A percentile compares a stretch with the other conserved stretches of the same genome.
Conservation (phyloP, 2,797 vertebrate genomes). For the Mus caroli region DNA sequence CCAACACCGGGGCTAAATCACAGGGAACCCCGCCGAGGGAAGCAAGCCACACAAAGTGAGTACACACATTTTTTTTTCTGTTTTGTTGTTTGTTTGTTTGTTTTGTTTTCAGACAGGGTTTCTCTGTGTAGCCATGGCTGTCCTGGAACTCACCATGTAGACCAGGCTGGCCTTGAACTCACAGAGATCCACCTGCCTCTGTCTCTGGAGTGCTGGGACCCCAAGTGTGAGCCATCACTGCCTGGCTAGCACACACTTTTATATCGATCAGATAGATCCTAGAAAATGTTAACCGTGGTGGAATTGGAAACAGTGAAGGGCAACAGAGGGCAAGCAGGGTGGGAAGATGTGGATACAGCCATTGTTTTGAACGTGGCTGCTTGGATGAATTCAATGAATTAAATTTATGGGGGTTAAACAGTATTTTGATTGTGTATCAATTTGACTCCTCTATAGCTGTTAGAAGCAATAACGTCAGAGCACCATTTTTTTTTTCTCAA, state of each 20-base stretch:
- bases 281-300: background rate
- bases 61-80: background rate
- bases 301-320: background rate
- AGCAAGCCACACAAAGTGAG: constrained; percentile 1
- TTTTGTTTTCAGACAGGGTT: background rate
- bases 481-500: constrained; percentile 49
- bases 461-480: constrained; percentile 28
- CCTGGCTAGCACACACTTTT: background rate
- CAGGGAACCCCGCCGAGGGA: background rate
- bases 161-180: background rate
- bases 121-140: background rate
- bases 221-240: too few species aligned
- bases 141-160: background rate
- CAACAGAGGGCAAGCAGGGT: background rate
- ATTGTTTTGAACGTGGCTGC: background rate
- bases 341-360: background rate
- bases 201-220: background rate
- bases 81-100: background rate
- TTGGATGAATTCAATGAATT: background rate
- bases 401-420: background rate
- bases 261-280: background rate
- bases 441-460: background rate
- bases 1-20: background rate
- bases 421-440: background rate
- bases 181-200: background rate